Evolutionary conservation across 2,797 vertebrate species (phyloP), one percentile per base, ranked within the genome.

Genomic region (Rhincodon typus): DNA sequence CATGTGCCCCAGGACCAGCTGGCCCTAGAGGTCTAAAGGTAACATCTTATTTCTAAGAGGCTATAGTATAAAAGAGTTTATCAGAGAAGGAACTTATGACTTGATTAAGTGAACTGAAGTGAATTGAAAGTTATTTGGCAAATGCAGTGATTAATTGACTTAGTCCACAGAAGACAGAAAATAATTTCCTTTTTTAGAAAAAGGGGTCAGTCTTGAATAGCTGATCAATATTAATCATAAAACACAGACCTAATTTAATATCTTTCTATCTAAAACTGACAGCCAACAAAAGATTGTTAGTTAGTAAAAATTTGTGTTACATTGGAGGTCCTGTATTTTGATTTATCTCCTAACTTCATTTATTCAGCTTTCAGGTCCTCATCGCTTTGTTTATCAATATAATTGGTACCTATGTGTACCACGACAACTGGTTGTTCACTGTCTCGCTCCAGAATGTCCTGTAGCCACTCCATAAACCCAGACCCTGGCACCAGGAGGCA

Each of bases 21-120:
- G 99, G 99, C 97, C 96, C 97, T 96, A 97, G 97, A 96, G 99
- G 99, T 96, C 97, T 97, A 95, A 99, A 98, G 98, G 99, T 99
- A 96, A 98, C 98, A 95, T 15, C 53, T 95, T 74, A 27, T 95
- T 95, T 77, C 25, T 27, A 50, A 53, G 38, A 66, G 42, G 12
- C 27, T 50, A 1, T 30, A 53, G 53, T 90, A 62, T 90, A 34
- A n/a, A 50, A 50, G 25, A 46, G 17, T 94, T 70, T 74, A 70
- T 53, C 46, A 74, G 42, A 94, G 42, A 94, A 74, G 13, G 4
- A 34, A n/a, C 17, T 70, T 74, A 15, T 72, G 46, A 30, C 46
- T 94, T 74, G 42, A 72, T 50, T n/a, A 95, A 53, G 25, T 95
- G 27, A 91, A 57, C 38, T 46, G 25, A 84, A 46, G 34, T 91